Base-by-base conservation (phyloP, 2,888 invertebrate species). In the Meghimatium bilineatum region DNA sequence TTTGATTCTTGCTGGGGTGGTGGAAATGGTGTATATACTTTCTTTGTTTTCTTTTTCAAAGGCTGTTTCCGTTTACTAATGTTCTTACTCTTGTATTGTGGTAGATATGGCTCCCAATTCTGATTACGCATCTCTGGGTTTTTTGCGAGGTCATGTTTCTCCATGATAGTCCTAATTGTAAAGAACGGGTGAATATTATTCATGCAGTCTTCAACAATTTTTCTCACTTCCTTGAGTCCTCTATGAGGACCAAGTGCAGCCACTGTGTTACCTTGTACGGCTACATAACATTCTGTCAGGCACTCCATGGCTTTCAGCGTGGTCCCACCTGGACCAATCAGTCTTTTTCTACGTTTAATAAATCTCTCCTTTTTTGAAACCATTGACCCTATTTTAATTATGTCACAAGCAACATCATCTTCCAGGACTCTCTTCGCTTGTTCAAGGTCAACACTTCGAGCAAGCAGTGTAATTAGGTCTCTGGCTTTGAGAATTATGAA, bases 151-250 rank as follows among this genome's bases (percentile, higher is more conserved):
- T 99, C 99, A 89, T 96, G 95, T 93, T 99, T 99, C 79, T 99
- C 98, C 99, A 99, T 99, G 79, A 99, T 94, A 2, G 97, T 96
- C 94, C 99, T 97, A 63, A 99, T 98, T 91, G 98, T 99, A 92
- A 99, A 99, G 93, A 99, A 97, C 0, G 99, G 99, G 95, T 99
- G 99, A 82, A 99, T 96, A 93, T 99, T 99, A 92, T 97, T 97
- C 99, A 99, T 99, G 0, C 98, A 98, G 90, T 99, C 99, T 92
- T 97, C 96, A 1, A 97, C 97, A 90, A 99, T 97, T 89, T 96
- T 96, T 83, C 98, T 95, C 1, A 94, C 95, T 87, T 95, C 94
- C 88, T 94, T 94, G 52, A 95, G 88, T 17, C 99, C 99, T 94
- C 96, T 96, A 92, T 98, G 97, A 1, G 99, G 98, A 0, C 99